Evolutionary conservation across 2,797 vertebrate genomes (phyloP).

Genomic region (Luscinia luscinia): DNA sequence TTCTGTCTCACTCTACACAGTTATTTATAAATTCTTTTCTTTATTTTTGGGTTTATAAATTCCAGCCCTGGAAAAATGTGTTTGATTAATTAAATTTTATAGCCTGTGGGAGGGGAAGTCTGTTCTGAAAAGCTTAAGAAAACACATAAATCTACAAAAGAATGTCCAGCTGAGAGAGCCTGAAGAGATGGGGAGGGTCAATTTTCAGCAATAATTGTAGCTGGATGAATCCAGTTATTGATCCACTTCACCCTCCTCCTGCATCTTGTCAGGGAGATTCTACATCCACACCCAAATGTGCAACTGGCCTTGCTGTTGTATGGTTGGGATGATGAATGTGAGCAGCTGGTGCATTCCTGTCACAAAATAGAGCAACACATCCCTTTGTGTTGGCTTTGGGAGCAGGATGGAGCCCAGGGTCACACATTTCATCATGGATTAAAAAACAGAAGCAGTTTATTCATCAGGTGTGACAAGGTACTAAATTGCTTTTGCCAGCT

Average conservation of each 20-base stretch:
- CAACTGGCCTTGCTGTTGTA: neutral
- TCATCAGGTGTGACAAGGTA: neutral
- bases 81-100: slow-evolving; percentile 32
- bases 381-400: neutral
- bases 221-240: neutral
- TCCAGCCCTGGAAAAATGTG: neutral
- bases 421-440: neutral
- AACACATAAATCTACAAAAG: neutral
- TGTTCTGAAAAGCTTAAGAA: neutral
- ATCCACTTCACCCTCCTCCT: neutral
- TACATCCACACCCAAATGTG: neutral
- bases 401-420: neutral
- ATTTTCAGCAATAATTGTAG: neutral
- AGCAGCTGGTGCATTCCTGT: neutral
- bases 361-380: neutral
- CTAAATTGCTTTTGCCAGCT: neutral
- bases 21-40: neutral
- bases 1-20: neutral
- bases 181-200: neutral
- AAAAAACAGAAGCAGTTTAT: neutral
- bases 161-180: neutral
- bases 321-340: neutral
- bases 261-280: neutral
- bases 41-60: slow-evolving; percentile 8
- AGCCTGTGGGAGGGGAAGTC: neutral